Percentiles rank a stretch among this genome's conserved stretches.
These are phyloP conservation scores for Lepilemur septentrionalis DNA, from an alignment of 2,797 vertebrate species.

Conservation along the genomic window DNA sequence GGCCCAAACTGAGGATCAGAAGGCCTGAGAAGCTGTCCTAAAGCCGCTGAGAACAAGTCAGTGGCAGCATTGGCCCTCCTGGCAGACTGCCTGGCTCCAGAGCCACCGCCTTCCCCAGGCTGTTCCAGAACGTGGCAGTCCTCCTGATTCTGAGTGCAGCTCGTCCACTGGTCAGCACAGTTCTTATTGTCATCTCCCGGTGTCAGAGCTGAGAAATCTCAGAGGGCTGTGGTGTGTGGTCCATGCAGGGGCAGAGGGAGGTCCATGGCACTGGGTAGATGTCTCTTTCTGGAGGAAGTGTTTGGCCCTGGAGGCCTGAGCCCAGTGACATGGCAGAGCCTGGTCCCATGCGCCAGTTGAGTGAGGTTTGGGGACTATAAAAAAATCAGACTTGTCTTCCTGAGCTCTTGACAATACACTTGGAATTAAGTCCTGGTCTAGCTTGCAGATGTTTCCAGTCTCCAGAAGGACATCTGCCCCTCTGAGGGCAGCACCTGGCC, in stretches of 20 bases:
- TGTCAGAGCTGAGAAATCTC: not conserved
- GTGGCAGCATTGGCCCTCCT: not conserved
- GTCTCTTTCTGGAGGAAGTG: not conserved
- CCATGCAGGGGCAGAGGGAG: no score
- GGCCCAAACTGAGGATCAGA: not conserved
- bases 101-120: not conserved
- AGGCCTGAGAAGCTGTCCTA: not conserved
- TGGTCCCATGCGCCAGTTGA: not conserved
- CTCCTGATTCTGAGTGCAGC: not conserved
- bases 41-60: not conserved
- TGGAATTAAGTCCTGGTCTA: slow-evolving; percentile 13
- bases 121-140: not conserved
- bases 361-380: not conserved
- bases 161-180: not conserved
- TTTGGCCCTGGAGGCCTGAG: not conserved
- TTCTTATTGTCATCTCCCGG: not conserved
- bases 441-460: not conserved
- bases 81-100: slow-evolving; percentile 37
- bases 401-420: not conserved
- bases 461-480: not conserved
- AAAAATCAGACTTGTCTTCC: not conserved
- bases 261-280: not conserved
- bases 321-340: not conserved
- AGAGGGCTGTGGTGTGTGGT: not conserved
- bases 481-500: not conserved